A percentile compares a stretch with the other conserved stretches of the same genome.
phyloP scores from a whole-genome alignment of 2,113 vertebrate species.

The Sceloporus tristichus region DNA sequence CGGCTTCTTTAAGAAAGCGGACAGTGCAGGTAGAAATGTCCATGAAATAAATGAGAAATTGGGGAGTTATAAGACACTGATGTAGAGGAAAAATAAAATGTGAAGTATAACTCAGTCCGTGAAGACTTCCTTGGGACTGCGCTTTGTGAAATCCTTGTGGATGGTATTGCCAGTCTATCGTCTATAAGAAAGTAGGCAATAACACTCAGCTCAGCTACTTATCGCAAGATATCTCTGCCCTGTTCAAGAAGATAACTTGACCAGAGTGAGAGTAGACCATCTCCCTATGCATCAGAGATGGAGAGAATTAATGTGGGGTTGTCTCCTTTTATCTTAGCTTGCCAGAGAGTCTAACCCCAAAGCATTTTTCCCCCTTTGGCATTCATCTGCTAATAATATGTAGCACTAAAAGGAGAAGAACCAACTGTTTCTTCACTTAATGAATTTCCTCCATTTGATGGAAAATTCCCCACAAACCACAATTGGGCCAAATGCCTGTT shows the following conservation, averaged over 20 bases:
- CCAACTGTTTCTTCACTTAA: background rate
- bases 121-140: slow-evolving; percentile 72
- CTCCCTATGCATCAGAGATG: background rate
- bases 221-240: slow-evolving; percentile 65
- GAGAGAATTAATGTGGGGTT: background rate
- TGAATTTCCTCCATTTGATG: background rate
- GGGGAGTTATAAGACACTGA: slow-evolving; percentile 60
- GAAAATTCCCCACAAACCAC: background rate
- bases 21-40: slow-evolving; percentile 66
- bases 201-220: slow-evolving; percentile 74
- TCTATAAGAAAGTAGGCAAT: slow-evolving; percentile 78
- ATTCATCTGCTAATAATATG: background rate
- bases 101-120: slow-evolving; percentile 74
- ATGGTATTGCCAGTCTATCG: slow-evolving; percentile 75
- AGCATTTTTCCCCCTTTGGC: background rate
- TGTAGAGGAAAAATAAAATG: slow-evolving; percentile 72
- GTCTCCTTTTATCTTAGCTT: background rate
- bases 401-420: background rate
- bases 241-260: slow-evolving; percentile 72
- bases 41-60: slow-evolving; percentile 73
- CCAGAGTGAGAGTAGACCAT: slow-evolving; percentile 68
- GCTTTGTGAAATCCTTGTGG: slow-evolving; percentile 73
- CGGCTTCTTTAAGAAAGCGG: slow-evolving; percentile 56
- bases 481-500: background rate
- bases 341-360: background rate